A percentile compares a stretch with the other conserved stretches of the same genome.
phyloP scores from a whole-genome alignment of 2,888 invertebrate species.

The Acanthosepion lycidas region DNA sequence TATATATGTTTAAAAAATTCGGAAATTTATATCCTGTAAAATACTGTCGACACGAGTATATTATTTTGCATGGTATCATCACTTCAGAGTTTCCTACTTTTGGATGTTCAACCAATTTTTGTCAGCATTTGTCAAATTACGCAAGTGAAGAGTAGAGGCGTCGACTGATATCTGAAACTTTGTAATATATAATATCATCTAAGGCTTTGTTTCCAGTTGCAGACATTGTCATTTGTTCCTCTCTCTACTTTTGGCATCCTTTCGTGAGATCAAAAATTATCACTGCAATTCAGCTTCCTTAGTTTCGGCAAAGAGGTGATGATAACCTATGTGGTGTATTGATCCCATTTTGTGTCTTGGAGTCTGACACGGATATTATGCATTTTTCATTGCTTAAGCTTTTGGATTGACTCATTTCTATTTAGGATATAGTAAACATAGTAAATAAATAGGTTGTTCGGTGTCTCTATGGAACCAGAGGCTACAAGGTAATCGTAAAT shows the following conservation, averaged over 20 bases:
- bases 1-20: too few relatives aligned
- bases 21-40: too few relatives aligned
- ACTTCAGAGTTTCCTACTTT: too few relatives aligned
- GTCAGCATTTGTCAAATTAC: too few relatives aligned
- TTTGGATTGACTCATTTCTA: neutral
- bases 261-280: neutral
- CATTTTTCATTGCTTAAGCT: neutral
- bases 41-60: too few relatives aligned
- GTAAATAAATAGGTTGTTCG: too few relatives aligned
- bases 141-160: neutral
- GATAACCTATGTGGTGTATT: neutral
- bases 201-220: neutral
- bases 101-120: too few relatives aligned
- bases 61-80: too few relatives aligned
- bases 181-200: neutral
- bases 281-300: neutral
- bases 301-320: neutral
- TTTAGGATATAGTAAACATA: neutral
- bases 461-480: too few relatives aligned
- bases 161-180: neutral
- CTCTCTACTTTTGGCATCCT: neutral
- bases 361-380: neutral
- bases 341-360: neutral
- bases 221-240: neutral
- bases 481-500: too few relatives aligned